Conservation (phyloP, 2,797 vertebrate genomes). For the Orestias chungarensis region DNA sequence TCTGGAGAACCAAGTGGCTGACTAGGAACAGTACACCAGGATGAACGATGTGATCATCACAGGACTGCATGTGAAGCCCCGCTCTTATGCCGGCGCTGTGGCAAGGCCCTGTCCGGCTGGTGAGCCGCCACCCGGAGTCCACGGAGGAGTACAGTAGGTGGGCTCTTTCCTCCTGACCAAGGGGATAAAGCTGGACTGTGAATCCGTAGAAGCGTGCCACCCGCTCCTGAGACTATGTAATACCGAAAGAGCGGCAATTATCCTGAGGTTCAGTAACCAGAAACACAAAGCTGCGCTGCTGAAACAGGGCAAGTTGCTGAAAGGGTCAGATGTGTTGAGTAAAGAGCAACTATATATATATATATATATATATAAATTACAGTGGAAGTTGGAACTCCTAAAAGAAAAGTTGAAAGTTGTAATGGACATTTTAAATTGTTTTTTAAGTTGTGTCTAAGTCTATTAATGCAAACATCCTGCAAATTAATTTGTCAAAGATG, state of each 20-base stretch:
- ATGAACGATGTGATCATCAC: neutral
- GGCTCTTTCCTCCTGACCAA: neutral
- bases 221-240: too few species aligned
- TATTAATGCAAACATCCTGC: slow-evolving; percentile 1
- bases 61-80: neutral
- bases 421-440: neutral
- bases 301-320: too few species aligned
- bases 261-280: too few species aligned
- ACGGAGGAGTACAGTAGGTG: neutral
- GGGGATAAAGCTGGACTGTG: neutral
- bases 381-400: too few species aligned
- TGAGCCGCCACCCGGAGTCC: neutral
- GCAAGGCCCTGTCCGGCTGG: neutral
- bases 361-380: too few species aligned
- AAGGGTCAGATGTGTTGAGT: too few species aligned
- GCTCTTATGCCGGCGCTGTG: neutral
- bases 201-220: neutral
- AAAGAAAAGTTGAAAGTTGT: neutral
- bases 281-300: too few species aligned
- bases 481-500: slow-evolving; percentile 33
- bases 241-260: too few species aligned
- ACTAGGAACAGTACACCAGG: neutral
- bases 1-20: neutral
- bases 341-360: too few species aligned
- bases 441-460: neutral